phyloP scores from a whole-genome alignment of 2,113 vertebrate genomes.

The Alouatta palliata region DNA sequence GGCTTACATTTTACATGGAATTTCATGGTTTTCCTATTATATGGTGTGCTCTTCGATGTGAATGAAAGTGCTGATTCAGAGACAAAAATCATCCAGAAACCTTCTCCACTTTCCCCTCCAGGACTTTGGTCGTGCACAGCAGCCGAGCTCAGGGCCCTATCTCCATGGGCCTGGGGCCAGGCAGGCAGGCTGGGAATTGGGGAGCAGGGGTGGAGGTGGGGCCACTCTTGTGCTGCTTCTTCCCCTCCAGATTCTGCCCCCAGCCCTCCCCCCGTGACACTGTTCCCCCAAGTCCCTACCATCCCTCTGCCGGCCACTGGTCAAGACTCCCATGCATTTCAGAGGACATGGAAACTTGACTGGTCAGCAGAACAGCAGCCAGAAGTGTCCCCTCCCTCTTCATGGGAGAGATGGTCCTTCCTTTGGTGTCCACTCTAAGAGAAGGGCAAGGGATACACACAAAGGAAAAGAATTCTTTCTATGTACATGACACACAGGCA shows the following conservation, averaged over 20 bases:
- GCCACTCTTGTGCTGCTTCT: too few relatives aligned
- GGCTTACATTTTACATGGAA: neutral
- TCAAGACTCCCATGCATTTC: neutral
- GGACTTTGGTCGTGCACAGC: accelerated
- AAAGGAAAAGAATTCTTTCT: too few relatives aligned
- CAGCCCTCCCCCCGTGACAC: neutral
- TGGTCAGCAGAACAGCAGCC: accelerated
- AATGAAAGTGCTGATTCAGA: neutral
- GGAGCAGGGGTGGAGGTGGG: neutral
- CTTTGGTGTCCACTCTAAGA: neutral
- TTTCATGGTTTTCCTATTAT: neutral
- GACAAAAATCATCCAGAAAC: neutral
- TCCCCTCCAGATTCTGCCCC: neutral
- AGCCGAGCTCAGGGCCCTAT: neutral
- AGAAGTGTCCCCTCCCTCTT: too few relatives aligned
- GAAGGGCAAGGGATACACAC: neutral
- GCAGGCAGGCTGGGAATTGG: neutral
- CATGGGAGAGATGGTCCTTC: accelerated
- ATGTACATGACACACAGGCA: too few relatives aligned
- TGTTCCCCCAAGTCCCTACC: neutral
- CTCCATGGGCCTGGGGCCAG: neutral
- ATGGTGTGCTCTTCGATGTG: neutral
- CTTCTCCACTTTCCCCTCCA: neutral
- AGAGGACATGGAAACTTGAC: accelerated
- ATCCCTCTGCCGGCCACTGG: neutral